Conservation (phyloP, 2,888 invertebrate genomes). For the Rhagium mordax region DNA sequence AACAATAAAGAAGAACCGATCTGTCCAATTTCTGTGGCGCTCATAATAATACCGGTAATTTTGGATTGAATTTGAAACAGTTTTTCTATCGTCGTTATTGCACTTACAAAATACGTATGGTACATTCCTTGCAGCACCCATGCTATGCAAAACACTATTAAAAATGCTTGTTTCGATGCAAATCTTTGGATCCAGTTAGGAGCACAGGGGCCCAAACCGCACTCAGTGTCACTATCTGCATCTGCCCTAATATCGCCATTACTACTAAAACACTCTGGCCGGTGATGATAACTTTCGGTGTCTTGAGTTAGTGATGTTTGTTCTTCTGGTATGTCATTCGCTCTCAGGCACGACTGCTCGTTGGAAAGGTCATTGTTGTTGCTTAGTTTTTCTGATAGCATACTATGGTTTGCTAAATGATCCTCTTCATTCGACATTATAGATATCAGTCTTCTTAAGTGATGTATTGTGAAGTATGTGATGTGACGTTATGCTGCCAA, state of each 20-base stretch:
- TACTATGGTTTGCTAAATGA: constrained; percentile 43
- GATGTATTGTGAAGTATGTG: constrained; percentile 28
- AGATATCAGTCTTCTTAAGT: constrained; percentile 38
- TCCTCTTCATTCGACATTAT: constrained; percentile 42
- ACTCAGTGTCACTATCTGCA: constrained; percentile 75
- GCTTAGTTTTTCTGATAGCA: constrained; percentile 53
- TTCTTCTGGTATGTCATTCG: constrained; percentile 63
- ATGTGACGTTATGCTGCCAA: constrained; percentile 30
- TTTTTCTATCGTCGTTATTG: constrained; percentile 94
- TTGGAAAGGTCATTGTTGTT: constrained; percentile 64
- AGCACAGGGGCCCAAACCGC: constrained; percentile 86
- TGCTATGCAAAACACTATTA: constrained; percentile 89
- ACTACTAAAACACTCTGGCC: constrained; percentile 59
- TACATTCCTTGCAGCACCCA: constrained; percentile 94
- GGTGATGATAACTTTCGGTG: constrained; percentile 54
- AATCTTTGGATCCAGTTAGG: constrained; percentile 84
- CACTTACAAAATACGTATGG: constrained; percentile 94
- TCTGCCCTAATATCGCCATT: constrained; percentile 66
- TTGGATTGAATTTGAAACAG: constrained; percentile 93
- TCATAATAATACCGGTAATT: constrained; percentile 90
- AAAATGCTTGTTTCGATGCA: constrained; percentile 90
- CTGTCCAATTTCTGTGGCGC: constrained; percentile 94
- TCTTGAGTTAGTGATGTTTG: constrained; percentile 64
- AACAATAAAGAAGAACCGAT: constrained; percentile 90
- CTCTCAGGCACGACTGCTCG: constrained; percentile 56